Conservation (phyloP, 2,888 invertebrate species). For the Cotesia congregata region DNA sequence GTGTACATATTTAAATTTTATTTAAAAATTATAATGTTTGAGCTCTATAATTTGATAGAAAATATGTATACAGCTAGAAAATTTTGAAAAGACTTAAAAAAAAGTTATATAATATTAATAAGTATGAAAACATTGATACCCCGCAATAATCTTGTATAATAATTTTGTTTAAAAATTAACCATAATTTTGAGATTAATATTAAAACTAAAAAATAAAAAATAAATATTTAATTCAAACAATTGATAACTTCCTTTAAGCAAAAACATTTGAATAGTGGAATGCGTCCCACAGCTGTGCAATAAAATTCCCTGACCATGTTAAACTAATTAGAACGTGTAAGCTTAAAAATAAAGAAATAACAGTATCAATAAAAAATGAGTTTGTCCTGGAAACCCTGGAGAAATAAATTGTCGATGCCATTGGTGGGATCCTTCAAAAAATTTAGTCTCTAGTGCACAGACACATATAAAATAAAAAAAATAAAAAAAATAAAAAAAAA, state of each 20-base stretch:
- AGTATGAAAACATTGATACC: too few relatives aligned
- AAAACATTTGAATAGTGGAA: slow-evolving; percentile 16
- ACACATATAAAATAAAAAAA: not conserved
- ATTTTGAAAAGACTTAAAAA: too few relatives aligned
- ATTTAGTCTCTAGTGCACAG: too few relatives aligned
- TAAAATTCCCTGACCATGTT: slow-evolving; percentile 42
- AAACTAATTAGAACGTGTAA: slow-evolving; percentile 42
- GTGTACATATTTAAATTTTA: too few relatives aligned
- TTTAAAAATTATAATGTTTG: too few relatives aligned
- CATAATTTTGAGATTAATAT: too few relatives aligned
- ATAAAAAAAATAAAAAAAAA: not conserved
- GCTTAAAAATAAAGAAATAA: slow-evolving; percentile 25
- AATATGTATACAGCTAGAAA: too few relatives aligned
- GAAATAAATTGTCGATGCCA: slow-evolving; percentile 37
- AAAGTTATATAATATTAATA: too few relatives aligned
- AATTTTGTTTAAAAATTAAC: too few relatives aligned
- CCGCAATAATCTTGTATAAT: too few relatives aligned
- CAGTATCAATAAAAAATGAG: slow-evolving; percentile 15
- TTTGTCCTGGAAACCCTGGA: slow-evolving; percentile 15
- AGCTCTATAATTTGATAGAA: too few relatives aligned
- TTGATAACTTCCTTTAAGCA: slow-evolving; percentile 9
- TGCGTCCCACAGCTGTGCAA: slow-evolving; percentile 37
- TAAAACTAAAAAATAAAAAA: too few relatives aligned
- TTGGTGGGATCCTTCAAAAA: slow-evolving; percentile 28
- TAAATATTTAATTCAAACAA: not conserved